Conservation (phyloP, 2,888 invertebrate species). For the Anticlea derivata region DNA sequence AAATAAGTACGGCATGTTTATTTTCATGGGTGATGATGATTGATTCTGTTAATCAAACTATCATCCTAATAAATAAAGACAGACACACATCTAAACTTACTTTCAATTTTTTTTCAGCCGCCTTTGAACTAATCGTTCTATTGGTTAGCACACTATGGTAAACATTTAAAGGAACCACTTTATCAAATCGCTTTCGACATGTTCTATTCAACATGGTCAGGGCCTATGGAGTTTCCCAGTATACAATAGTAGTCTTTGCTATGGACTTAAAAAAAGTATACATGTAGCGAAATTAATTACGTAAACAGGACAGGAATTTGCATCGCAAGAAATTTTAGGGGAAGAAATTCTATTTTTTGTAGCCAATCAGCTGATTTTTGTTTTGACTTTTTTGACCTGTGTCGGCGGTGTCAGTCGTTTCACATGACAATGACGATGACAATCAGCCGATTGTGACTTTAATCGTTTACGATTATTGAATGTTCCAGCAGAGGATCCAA, state of each 20-base stretch:
- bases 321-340: not conserved
- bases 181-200: slow-evolving; percentile 24
- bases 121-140: slow-evolving; percentile 39
- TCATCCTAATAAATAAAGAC: no score
- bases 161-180: slow-evolving; percentile 12
- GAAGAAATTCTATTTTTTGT: not conserved
- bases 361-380: slow-evolving; percentile 24
- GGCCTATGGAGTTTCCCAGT: no score
- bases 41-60: no score
- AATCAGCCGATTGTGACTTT: no score
- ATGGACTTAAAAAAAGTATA: not conserved
- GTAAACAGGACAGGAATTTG: slow-evolving; percentile 12
- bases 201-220: slow-evolving; percentile 43
- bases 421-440: no score
- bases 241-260: no score
- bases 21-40: no score
- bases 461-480: no score
- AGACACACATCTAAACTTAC: slow-evolving; percentile 42
- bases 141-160: slow-evolving; percentile 28
- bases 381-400: slow-evolving; percentile 4
- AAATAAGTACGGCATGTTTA: no score
- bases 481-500: no score
- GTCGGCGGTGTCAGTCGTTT: no score
- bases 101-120: slow-evolving; percentile 45
- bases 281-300: not conserved